Evolutionary conservation across 1,140 invertebrate species (phyloP), one percentile per base, ranked within the genome.

Genomic region (Zaprionus camerounensis): DNA sequence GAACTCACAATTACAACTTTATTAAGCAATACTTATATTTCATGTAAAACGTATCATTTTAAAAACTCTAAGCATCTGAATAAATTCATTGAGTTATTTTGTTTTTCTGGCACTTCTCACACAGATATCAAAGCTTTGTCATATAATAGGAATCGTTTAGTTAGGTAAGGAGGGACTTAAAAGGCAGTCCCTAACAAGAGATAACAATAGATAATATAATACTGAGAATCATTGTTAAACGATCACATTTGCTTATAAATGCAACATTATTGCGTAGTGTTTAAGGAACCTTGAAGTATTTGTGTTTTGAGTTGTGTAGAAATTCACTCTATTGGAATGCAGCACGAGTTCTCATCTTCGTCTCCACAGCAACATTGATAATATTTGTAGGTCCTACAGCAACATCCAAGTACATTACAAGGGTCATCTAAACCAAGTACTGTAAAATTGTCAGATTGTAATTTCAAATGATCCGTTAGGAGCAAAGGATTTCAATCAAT

Each of bases 391-490:
- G 11, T 24, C 11, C 20, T 22, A 51, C 11, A 51, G 46, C 46
- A 51, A 51, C 46, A 22, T 51, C 46, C 20, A 46, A 46, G n/a
- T 17, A 7, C n/a, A 9, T 2, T 9, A 46, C 41, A 46, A 17
- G 46, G 3, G 20, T 51, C 5, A 11, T 51, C 46, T 51, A 44
- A n/a, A n/a, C 41, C 41, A 46, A 46, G 17, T 17, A 24, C 46
- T 51, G 46, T 12, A 51, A 51, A 51, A 51, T 51, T 51, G 46
- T 22, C 46, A 51, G 20, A 51, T 51, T 24, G 11, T 51, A 2
- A 51, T 20, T 13, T 51, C 1, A 51, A 51, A 13, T 51, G 3
- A 51, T 24, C 46, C 46, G 9, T 24, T 20, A 13, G 3, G 4
- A 13, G 12, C 4, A 12, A 51, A 13, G 1, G 20, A 13, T 22